Evolutionary conservation across 2,888 invertebrate genomes (phyloP).

Genomic region (Stenoptilia bipunctidactyla): DNA sequence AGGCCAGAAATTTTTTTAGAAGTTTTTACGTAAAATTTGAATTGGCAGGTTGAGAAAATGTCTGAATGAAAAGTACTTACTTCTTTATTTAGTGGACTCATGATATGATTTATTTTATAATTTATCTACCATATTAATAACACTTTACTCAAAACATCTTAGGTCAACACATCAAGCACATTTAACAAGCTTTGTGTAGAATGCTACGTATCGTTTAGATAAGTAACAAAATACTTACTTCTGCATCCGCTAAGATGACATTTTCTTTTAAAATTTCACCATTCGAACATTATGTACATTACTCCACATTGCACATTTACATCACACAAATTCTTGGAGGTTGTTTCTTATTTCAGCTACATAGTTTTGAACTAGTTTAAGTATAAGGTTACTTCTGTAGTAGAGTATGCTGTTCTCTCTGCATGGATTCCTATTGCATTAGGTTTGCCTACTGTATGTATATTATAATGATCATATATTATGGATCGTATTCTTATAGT

Average conservation of each 20-base stretch:
- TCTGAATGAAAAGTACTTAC: conserved; percentile 51
- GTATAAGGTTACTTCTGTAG: background rate
- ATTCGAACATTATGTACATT: background rate
- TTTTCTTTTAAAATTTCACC: background rate
- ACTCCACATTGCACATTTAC: background rate
- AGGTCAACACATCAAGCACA: background rate
- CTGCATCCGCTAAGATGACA: background rate
- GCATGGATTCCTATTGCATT: too few relatives aligned
- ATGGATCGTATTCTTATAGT: too few relatives aligned
- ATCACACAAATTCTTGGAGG: background rate
- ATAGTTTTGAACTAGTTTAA: background rate
- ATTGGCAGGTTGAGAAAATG: conserved; percentile 42
- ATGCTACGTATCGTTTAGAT: background rate
- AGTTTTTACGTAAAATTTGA: background rate
- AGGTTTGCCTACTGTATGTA: background rate
- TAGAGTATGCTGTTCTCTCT: too few relatives aligned
- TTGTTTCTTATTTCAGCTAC: background rate
- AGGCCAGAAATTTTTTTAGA: conserved; percentile 26
- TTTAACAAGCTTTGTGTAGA: conserved; percentile 1
- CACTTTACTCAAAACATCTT: background rate
- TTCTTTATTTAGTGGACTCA: conserved; percentile 20
- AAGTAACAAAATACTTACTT: background rate
- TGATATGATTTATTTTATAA: background rate
- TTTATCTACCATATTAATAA: background rate
- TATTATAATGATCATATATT: too few relatives aligned